phyloP scores from a whole-genome alignment of 2,888 invertebrate genomes.

The Leucophora obtusa region DNA sequence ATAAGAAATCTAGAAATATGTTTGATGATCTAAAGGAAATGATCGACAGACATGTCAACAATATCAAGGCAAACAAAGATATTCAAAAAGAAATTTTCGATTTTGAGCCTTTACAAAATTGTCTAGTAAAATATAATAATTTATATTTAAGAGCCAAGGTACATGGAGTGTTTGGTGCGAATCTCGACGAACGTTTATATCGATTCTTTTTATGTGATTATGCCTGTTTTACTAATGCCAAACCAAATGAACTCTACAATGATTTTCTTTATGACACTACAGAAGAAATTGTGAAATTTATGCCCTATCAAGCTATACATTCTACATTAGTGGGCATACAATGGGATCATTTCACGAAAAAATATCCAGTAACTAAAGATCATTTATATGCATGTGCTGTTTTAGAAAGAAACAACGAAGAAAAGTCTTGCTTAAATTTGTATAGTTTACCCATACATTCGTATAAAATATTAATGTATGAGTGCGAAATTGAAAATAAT shows the following conservation, averaged over 20 bases:
- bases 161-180: slow-evolving; percentile 59
- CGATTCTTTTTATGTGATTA: slow-evolving; percentile 67
- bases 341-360: slow-evolving; percentile 62
- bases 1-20: slow-evolving; percentile 46
- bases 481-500: slow-evolving; percentile 63
- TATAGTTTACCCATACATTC: slow-evolving; percentile 62
- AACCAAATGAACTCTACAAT: slow-evolving; percentile 56
- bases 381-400: slow-evolving; percentile 66
- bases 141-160: slow-evolving; percentile 68
- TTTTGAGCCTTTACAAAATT: slow-evolving; percentile 67
- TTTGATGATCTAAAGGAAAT: slow-evolving; percentile 59
- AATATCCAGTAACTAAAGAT: slow-evolving; percentile 60
- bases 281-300: slow-evolving; percentile 65
- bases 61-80: slow-evolving; percentile 32
- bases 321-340: slow-evolving; percentile 67
- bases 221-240: slow-evolving; percentile 64
- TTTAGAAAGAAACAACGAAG: slow-evolving; percentile 1
- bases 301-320: slow-evolving; percentile 69
- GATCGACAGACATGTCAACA: slow-evolving; percentile 52
- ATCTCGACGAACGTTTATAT: slow-evolving; percentile 57
- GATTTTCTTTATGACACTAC: slow-evolving; percentile 66
- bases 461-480: slow-evolving; percentile 65
- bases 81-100: slow-evolving; percentile 33
- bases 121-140: slow-evolving; percentile 66
- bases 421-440: slow-evolving; percentile 9